Evolutionary conservation across 2,797 vertebrate genomes (phyloP).

Genomic region (Cichlasoma orientale): DNA sequence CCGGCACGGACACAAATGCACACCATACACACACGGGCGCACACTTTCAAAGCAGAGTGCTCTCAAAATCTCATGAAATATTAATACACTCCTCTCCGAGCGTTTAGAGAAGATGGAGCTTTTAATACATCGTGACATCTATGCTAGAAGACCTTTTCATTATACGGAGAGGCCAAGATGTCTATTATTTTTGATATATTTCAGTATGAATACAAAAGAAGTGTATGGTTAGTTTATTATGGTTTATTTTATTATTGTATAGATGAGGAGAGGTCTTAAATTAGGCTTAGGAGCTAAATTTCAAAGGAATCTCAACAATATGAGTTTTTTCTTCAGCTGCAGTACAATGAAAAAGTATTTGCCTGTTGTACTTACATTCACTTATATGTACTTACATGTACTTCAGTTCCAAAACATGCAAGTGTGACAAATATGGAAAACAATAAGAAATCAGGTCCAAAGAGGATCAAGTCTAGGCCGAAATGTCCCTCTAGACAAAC

Average conservation of each 20-base stretch:
- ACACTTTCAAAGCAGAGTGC: slow-evolving; percentile 6
- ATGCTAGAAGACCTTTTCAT: slow-evolving; percentile 54
- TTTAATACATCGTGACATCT: slow-evolving; percentile 46
- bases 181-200: background rate
- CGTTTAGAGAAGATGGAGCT: slow-evolving; percentile 11
- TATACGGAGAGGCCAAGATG: slow-evolving; percentile 14
- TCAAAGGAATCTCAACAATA: too few species aligned
- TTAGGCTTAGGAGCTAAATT: too few species aligned
- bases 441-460: background rate
- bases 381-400: too few species aligned
- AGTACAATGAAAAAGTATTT: too few species aligned
- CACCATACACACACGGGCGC: slow-evolving; percentile 11
- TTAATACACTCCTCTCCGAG: slow-evolving; percentile 50
- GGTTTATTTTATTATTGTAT: too few species aligned
- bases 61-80: slow-evolving; percentile 61
- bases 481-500: background rate
- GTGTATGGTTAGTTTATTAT: too few species aligned
- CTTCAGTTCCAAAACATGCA: too few species aligned
- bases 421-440: too few species aligned
- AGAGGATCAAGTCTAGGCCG: background rate
- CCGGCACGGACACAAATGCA: slow-evolving; percentile 9
- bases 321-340: background rate
- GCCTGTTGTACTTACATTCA: background rate
- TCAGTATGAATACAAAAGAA: slow-evolving; percentile 12
- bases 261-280: too few species aligned